Evolutionary conservation across 2,888 invertebrate species (phyloP), one percentile per base, ranked within the genome.

Genomic region (Mythimna impura): DNA sequence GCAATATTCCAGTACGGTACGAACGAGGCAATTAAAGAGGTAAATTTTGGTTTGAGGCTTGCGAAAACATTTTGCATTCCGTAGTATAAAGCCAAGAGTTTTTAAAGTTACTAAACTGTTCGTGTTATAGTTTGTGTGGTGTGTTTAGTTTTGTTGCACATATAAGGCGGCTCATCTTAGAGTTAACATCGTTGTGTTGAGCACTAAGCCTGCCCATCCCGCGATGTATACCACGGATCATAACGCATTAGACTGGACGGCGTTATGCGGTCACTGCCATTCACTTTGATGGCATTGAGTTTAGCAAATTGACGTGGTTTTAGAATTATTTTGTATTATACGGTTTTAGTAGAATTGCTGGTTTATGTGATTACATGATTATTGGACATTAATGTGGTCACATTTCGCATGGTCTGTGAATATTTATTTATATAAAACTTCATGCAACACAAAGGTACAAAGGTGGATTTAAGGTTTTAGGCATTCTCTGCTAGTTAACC

Each of bases 221-320:
- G 80, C 71, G 57, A 68, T 74, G 73, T 77, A 83, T 57, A 61
- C 52, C 55, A 67, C 71, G 66, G 79, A 79, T 73, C 76, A 82
- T 71, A 83, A 73, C 81, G 74, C 62, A 83, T 74, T 76, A 80
- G 67, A 47, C 12, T 34, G 86, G 75, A 64, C 17, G 63, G 55
- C 52, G 66, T 68, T 61, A 80, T 83, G 84, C 40, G 5, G 57
- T 22, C 25, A 14, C 10, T 52, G 43, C 20, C 14, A 70, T 30
- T 25, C 30, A 68, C 66, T 40, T 40, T 47, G 12, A 52, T 64
- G 12, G 12, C 34, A 34, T 22, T 8, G 22, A 52, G 34, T 63
- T 60, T 12, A 54, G 30, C 52, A 22, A 58, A 81, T 66, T 1
- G 12, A 52, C 17, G 43, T n/a, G 61, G 5, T 40, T 47, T 65